Percentiles rank a stretch among this genome's conserved stretches.
These are phyloP conservation scores for Eupeodes luniger DNA, from an alignment of 2,888 invertebrate genomes.

Conservation along the genomic window DNA sequence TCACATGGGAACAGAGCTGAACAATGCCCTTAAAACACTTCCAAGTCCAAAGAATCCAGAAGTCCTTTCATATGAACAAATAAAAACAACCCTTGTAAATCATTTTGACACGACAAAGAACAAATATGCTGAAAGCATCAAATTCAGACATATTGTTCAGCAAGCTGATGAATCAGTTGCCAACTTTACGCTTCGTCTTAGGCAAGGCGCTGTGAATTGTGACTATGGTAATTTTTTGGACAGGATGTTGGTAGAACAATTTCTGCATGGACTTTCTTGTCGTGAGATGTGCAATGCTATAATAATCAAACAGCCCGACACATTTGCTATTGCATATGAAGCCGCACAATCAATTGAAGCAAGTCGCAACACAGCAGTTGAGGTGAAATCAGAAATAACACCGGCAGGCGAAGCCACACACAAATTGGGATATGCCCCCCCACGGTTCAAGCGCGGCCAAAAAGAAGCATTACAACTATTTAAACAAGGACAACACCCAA, in stretches of 20 bases:
- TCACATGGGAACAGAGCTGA: too few relatives aligned
- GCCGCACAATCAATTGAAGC: conserved; percentile 7
- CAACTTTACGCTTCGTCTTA: conserved; percentile 7
- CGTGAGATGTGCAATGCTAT: conserved; percentile 32
- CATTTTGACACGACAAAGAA: too few relatives aligned
- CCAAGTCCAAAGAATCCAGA: too few relatives aligned
- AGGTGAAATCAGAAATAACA: background rate
- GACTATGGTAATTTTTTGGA: conserved; percentile 36
- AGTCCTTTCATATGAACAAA: too few relatives aligned
- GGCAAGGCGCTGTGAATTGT: conserved; percentile 29
- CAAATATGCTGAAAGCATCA: too few relatives aligned
- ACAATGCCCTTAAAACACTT: too few relatives aligned
- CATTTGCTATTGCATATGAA: conserved; percentile 43
- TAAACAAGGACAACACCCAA: background rate
- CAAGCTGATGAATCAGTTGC: too few relatives aligned
- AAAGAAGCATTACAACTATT: background rate
- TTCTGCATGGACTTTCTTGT: conserved; percentile 17
- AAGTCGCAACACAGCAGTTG: conserved; percentile 3
- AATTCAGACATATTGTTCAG: too few relatives aligned
- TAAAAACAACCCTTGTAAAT: too few relatives aligned
- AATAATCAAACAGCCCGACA: conserved; percentile 25
- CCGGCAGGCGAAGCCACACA: conserved; percentile 7
- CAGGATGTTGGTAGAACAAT: conserved; percentile 40
- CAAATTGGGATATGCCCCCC: conserved; percentile 12
- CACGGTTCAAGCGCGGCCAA: background rate